Base-by-base conservation (phyloP, 2,797 vertebrate species). In the Enteromius argenteus region DNA sequence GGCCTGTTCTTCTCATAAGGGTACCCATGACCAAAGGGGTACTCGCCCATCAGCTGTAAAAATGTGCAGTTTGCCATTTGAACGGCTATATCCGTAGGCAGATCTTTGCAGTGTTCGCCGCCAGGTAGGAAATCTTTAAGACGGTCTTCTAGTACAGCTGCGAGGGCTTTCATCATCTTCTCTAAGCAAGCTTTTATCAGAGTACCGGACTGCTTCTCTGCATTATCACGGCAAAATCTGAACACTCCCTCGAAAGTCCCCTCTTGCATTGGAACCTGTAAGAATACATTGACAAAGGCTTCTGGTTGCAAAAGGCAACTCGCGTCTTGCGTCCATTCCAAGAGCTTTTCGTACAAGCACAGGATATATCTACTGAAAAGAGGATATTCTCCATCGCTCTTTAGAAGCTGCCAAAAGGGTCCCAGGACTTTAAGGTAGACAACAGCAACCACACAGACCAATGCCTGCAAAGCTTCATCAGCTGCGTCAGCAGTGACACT, bases 371-470 rank as follows among this genome's bases (percentile, higher is more conserved):
- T 90, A 76, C 91, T 88, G 67, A 90, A 96, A 11, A 88, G 89
- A 0, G 91, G 69, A 76, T 95, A 96, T 72, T 96, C 92, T 1
- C 89, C 93, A 7, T 84, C 90, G 35, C 95, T 95, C 74, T 90
- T 94, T 62, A 96, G 88, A 0, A 96, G 94, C 87, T 96, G 95
- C 94, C 93, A 95, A 87, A 93, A 94, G n/a, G 95, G 95, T 1
- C 95, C 95, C 0, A 96, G 85, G 7, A 96, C 84, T 90, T 96
- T 96, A 87, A 93, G 94, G 90, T 96, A 93, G 56, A 95, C 37
- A 2, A 96, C 84, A 60, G 94, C 95, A 58, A 96, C 84, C 5
- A 94, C 94, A 27, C 95, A 95, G 58, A 94, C 91, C 0, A 96
- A 87, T 68, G 91, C 92, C 88, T 95, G 95, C 66, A 96, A 90